These are phyloP conservation scores for Bettongia penicillata DNA, from an alignment of 2,113 vertebrate genomes.

Conservation along the genomic window DNA sequence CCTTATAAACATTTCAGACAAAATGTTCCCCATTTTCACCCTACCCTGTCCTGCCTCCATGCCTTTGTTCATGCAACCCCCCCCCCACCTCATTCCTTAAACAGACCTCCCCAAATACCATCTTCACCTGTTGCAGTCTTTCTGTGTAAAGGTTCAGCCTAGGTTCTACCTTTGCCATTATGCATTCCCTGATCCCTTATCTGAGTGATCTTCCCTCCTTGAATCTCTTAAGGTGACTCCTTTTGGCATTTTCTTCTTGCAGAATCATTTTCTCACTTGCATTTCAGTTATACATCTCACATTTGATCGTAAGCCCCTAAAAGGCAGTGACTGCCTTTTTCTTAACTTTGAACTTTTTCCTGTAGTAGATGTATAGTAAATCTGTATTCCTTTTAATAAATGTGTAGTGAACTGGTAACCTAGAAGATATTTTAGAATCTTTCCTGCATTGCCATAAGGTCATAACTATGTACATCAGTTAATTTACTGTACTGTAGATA, in stretches of 20 bases:
- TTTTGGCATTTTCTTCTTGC: conserved; percentile 3
- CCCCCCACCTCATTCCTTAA: neutral
- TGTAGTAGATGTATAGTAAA: neutral
- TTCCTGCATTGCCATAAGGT: neutral
- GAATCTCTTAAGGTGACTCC: neutral
- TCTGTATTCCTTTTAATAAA: neutral
- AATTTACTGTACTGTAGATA: conserved; percentile 1
- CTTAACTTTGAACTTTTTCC: conserved; percentile 43
- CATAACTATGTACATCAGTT: conserved; percentile 30
- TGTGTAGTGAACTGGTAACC: neutral
- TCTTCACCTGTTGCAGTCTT: neutral
- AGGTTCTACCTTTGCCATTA: neutral
- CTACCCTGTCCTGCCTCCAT: neutral
- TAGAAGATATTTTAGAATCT: conserved; percentile 33
- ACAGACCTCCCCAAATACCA: neutral
- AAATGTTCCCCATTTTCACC: neutral
- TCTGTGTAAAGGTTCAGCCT: neutral
- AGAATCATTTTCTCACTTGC: conserved; percentile 35
- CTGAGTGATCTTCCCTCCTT: neutral
- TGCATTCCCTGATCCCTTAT: neutral
- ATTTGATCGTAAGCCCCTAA: neutral
- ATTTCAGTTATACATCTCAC: neutral
- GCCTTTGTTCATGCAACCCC: neutral
- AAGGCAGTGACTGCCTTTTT: conserved; percentile 30
- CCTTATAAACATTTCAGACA: neutral